phyloP scores from a whole-genome alignment of 2,113 vertebrate species.

The Odontesthes bonariensis region DNA sequence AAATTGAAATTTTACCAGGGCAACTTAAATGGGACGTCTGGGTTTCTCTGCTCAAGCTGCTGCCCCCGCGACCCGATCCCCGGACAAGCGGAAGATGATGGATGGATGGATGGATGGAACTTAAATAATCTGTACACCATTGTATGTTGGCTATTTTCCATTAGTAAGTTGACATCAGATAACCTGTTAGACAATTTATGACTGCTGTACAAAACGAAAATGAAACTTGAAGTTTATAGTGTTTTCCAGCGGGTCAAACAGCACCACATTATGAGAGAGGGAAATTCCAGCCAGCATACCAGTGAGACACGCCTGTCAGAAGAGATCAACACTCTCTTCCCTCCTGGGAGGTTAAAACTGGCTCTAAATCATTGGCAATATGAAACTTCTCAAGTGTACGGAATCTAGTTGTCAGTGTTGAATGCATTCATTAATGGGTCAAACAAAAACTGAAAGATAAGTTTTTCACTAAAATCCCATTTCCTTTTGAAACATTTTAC shows the following conservation, averaged over 20 bases:
- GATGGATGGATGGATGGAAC: too few species aligned
- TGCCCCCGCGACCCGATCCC: too few species aligned
- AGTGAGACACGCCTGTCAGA: constrained; percentile 7
- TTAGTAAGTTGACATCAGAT: background rate
- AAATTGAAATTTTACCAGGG: background rate
- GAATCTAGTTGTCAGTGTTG: constrained; percentile 12
- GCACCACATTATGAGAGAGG: background rate
- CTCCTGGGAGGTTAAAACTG: background rate
- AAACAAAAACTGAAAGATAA: constrained; percentile 6
- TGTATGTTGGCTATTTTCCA: background rate
- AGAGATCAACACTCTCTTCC: background rate
- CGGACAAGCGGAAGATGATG: too few species aligned
- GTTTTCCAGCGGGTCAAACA: background rate
- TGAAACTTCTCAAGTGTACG: background rate
- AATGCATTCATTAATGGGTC: background rate
- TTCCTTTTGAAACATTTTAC: background rate
- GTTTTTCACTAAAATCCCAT: background rate
- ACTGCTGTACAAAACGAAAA: background rate
- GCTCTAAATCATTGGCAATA: background rate
- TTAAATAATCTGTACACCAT: background rate
- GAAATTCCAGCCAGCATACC: background rate
- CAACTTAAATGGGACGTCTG: too few species aligned
- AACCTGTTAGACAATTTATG: background rate
- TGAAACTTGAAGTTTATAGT: background rate
- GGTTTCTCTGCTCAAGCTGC: too few species aligned